Conservation (phyloP, 2,888 invertebrate genomes). For the Eutolmus rufibarbis region DNA sequence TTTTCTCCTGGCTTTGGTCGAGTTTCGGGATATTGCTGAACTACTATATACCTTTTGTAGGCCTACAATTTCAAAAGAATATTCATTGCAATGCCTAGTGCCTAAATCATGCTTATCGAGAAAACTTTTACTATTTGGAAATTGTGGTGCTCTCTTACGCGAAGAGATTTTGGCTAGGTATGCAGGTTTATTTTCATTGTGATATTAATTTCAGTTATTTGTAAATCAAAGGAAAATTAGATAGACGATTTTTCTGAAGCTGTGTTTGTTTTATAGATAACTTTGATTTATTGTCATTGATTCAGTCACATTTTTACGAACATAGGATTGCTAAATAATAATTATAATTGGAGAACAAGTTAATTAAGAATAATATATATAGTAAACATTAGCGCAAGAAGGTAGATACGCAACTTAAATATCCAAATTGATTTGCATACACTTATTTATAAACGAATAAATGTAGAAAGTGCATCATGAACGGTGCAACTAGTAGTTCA, state of each 20-base stretch:
- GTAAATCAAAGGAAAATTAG: background rate
- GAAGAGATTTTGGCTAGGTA: background rate
- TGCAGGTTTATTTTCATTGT: conserved; percentile 13
- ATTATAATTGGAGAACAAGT: background rate
- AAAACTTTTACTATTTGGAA: background rate
- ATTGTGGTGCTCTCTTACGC: background rate
- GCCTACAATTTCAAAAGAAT: background rate
- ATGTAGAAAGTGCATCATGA: background rate
- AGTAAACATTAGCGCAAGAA: conserved; percentile 5
- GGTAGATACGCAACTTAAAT: conserved; percentile 20
- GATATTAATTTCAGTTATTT: conserved; percentile 1
- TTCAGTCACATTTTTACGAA: conserved; percentile 9
- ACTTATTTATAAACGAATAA: background rate
- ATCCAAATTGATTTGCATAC: conserved; percentile 23
- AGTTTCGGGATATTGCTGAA: background rate
- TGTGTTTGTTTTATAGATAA: conserved; percentile 7
- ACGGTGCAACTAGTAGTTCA: background rate
- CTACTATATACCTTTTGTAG: background rate
- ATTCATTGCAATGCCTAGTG: background rate
- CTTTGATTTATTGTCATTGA: conserved; percentile 4
- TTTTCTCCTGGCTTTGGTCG: background rate
- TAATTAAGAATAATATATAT: conserved; percentile 12
- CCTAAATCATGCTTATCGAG: background rate
- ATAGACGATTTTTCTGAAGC: background rate
- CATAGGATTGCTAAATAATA: background rate